Evolutionary conservation across 2,113 vertebrate species (phyloP).

Genomic region (Trichechus manatus): DNA sequence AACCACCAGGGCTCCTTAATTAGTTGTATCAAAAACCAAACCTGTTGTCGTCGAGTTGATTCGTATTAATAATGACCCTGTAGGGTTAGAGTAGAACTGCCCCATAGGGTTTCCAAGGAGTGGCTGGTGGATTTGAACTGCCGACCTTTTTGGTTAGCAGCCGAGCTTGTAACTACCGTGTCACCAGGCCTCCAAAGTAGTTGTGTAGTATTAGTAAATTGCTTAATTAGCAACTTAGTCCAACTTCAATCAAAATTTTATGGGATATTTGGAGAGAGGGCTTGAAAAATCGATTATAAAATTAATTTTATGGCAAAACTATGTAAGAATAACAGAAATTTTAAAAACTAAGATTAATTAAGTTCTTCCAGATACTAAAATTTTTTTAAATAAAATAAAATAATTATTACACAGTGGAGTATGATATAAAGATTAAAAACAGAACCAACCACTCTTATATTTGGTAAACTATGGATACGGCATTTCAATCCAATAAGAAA

Average conservation of each 20-base stretch:
- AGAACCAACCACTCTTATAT: not conserved
- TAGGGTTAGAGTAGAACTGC: too few relatives aligned
- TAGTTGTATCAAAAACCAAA: too few relatives aligned
- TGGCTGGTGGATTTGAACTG: too few relatives aligned
- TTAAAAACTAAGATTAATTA: not conserved
- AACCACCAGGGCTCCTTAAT: too few relatives aligned
- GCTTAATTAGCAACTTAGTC: not conserved
- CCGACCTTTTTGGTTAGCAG: too few relatives aligned
- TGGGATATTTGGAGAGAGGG: not conserved
- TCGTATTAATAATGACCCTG: too few relatives aligned
- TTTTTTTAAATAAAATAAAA: not conserved
- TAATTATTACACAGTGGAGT: not conserved
- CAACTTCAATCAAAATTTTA: not conserved
- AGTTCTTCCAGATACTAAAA: not conserved
- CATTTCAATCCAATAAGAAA: conserved; percentile 21
- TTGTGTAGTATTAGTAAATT: not conserved
- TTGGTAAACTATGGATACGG: not conserved
- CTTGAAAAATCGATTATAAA: not conserved
- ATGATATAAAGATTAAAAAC: conserved; percentile 4
- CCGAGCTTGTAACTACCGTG: too few relatives aligned
- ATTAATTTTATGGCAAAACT: not conserved
- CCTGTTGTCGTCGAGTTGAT: too few relatives aligned
- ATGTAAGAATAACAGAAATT: not conserved
- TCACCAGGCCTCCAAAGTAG: not conserved
- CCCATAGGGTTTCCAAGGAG: too few relatives aligned